Conservation (phyloP, 2,888 invertebrate genomes). For the Clunio marinus region DNA sequence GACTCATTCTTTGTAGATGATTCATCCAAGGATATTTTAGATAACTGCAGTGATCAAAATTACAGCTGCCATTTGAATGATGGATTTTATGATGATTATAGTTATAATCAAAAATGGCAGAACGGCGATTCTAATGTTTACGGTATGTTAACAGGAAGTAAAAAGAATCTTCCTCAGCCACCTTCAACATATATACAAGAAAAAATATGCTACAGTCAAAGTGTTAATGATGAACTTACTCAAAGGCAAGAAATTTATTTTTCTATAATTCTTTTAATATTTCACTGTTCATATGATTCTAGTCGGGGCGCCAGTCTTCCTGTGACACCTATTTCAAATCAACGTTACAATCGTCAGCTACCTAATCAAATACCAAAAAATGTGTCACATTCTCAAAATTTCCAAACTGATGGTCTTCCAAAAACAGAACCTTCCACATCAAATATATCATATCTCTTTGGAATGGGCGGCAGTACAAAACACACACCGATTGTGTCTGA, state of each 20-base stretch:
- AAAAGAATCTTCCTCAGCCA: slow-evolving; percentile 45
- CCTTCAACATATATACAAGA: too few relatives aligned
- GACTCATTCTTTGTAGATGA: slow-evolving; percentile 70
- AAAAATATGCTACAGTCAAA: slow-evolving; percentile 45
- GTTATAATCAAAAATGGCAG: slow-evolving; percentile 48
- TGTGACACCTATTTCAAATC: slow-evolving; percentile 41
- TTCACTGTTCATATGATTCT: slow-evolving; percentile 42
- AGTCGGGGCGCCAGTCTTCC: slow-evolving; percentile 41
- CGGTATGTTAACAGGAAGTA: background rate
- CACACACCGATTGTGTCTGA: background rate
- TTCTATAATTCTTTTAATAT: background rate
- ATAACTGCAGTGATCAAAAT: slow-evolving; percentile 32
- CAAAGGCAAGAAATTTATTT: background rate
- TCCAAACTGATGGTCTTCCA: slow-evolving; percentile 28
- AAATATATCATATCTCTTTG: slow-evolving; percentile 24
- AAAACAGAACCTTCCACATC: slow-evolving; percentile 13
- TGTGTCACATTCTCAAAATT: too few relatives aligned
- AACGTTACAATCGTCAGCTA: slow-evolving; percentile 27
- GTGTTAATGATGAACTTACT: slow-evolving; percentile 45
- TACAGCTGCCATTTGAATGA: slow-evolving; percentile 56
- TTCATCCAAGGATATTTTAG: too few relatives aligned
- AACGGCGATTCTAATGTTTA: slow-evolving; percentile 20
- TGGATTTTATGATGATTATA: slow-evolving; percentile 62
- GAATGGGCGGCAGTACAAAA: background rate
- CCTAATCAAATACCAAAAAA: too few relatives aligned